These are phyloP conservation scores for Aleadryas rufinucha DNA, from an alignment of 2,113 vertebrate species.

Conservation along the genomic window DNA sequence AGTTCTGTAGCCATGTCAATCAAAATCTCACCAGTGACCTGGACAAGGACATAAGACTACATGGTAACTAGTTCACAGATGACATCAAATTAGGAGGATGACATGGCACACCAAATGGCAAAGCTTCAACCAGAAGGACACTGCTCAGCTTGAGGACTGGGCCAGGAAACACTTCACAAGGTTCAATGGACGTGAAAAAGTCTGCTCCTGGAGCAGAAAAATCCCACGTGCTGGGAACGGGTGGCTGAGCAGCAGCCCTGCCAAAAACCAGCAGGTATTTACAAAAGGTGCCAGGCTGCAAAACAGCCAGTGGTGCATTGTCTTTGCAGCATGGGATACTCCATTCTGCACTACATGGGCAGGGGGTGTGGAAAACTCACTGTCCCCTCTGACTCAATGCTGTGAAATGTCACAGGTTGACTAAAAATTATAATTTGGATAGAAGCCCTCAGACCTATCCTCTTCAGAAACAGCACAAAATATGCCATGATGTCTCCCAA, in stretches of 20 bases:
- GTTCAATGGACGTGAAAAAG: not conserved
- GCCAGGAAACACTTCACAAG: not conserved
- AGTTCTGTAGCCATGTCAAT: not conserved
- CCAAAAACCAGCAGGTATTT: not conserved
- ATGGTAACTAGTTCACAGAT: not conserved
- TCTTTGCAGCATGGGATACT: not conserved
- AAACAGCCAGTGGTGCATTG: not conserved
- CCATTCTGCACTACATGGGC: not conserved
- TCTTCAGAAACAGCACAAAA: not conserved
- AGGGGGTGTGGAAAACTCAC: not conserved
- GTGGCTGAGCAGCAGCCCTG: not conserved
- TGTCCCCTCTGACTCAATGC: rapidly evolving
- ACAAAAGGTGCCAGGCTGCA: not conserved
- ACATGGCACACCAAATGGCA: not conserved
- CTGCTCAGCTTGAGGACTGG: not conserved
- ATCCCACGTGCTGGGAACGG: not conserved
- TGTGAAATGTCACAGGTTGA: not conserved
- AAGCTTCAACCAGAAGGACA: not conserved
- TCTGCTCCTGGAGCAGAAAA: not conserved
- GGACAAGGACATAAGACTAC: not conserved
- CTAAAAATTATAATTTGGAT: not conserved
- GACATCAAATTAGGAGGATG: not conserved
- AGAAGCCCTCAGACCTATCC: not conserved
- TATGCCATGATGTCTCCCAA: not conserved
- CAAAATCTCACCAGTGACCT: not conserved